Base-by-base conservation (phyloP, 2,888 invertebrate genomes). In the Eurois occulta region DNA sequence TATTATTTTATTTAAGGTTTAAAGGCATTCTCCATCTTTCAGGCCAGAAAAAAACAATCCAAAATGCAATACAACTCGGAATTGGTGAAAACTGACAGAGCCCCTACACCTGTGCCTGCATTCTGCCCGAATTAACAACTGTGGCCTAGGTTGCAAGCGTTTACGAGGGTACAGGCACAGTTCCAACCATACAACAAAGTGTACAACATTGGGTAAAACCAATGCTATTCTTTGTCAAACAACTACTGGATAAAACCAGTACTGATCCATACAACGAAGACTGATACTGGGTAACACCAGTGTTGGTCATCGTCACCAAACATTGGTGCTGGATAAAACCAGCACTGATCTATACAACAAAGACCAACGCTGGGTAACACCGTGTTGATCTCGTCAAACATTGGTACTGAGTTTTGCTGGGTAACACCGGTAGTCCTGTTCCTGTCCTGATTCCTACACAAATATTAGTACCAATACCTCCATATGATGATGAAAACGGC, bases 241-340 rank as follows among this genome's bases (percentile, higher is more conserved):
- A 32, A 24, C 67, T 43, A 11, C 10, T 41, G 41, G n/a, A n/a
- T n/a, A n/a, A n/a, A n/a, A n/a, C n/a, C 41, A 11, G 41, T 10
- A 41, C 10, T 41, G 41, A 41, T 41, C 41, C 41, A 41, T 41
- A 41, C 41, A 41, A 6, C 43, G n/a, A 43, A 2, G 46, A 24
- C 60, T 38, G 41, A 48, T 18, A 73, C 13, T 16, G 75, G 62
- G 48, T 38, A 73, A 73, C 18, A 46, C 75, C 75, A 75, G 74
- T 73, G 46, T 10, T 32, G 60, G 24, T 48, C 38, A 21, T 73
- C 58, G 38, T 71, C 28, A 16, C 35, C 32, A 73, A 41, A 28
- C 69, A 43, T 67, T 8, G 55, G 32, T 32, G 41, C 55, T 74
- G 55, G 73, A 24, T 74, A 69, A 43, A 35, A 74, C 55, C n/a